phyloP scores from a whole-genome alignment of 2,888 invertebrate species.

The Callosobruchus maculatus region DNA sequence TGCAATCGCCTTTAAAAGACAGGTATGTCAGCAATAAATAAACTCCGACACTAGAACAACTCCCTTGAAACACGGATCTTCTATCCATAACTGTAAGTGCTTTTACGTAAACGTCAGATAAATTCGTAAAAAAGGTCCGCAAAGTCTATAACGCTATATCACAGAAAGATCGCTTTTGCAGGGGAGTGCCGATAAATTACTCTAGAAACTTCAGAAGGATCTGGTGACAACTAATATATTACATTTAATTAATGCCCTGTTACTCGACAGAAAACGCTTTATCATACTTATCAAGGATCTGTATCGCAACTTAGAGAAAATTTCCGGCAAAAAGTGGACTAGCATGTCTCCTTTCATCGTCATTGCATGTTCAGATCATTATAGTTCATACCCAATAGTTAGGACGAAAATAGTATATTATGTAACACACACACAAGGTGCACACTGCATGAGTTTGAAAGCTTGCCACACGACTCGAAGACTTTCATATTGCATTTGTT shows the following conservation, averaged over 20 bases:
- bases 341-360: not conserved
- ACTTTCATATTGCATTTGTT: too few relatives aligned
- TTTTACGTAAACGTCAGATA: not conserved
- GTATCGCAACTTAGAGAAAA: not conserved
- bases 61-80: not conserved
- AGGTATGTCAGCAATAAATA: too few relatives aligned
- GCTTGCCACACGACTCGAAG: too few relatives aligned
- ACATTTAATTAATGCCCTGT: not conserved
- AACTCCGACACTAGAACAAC: too few relatives aligned
- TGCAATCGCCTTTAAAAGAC: too few relatives aligned
- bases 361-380: not conserved
- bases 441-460: too few relatives aligned
- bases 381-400: too few relatives aligned
- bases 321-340: not conserved
- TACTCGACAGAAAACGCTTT: not conserved
- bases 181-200: not conserved
- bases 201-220: not conserved
- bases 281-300: not conserved
- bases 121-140: not conserved
- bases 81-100: not conserved
- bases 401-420: too few relatives aligned
- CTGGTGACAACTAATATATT: not conserved
- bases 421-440: too few relatives aligned
- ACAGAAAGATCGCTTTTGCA: not conserved
- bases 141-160: not conserved